Evolutionary conservation across 1,140 invertebrate species (phyloP).

Genomic region (Thalassaphorura encarpata): DNA sequence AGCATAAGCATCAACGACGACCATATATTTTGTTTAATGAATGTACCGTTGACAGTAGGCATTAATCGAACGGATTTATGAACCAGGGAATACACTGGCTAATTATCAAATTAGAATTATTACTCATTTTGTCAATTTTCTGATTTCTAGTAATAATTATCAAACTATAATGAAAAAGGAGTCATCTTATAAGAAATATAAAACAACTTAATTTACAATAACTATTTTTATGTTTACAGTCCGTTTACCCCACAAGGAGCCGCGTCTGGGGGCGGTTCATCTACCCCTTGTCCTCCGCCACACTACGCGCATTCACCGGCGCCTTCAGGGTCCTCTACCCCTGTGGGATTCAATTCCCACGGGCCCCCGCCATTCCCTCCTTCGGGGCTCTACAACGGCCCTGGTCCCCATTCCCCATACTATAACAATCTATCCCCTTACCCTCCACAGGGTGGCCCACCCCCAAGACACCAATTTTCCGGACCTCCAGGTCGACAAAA

Average conservation of each 20-base stretch:
- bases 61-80: too few species aligned
- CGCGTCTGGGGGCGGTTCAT: constrained; percentile 55
- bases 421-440: constrained; percentile 29
- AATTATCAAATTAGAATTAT: too few species aligned
- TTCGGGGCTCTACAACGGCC: constrained; percentile 29
- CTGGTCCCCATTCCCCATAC: constrained; percentile 40
- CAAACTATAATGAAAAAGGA: too few species aligned
- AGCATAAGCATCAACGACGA: too few species aligned
- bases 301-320: constrained; percentile 64
- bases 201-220: too few species aligned
- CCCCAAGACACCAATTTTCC: constrained; percentile 36
- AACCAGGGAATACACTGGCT: too few species aligned
- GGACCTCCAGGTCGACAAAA: constrained; percentile 23
- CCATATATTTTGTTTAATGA: too few species aligned
- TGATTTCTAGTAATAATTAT: too few species aligned
- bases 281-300: constrained; percentile 38
- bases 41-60: too few species aligned
- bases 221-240: constrained; percentile 19
- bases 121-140: too few species aligned
- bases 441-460: constrained; percentile 49
- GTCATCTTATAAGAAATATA: too few species aligned
- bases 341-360: constrained; percentile 35
- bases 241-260: constrained; percentile 41
- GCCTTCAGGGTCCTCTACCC: constrained; percentile 61
- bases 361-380: constrained; percentile 31